phyloP scores from a whole-genome alignment of 2,113 vertebrate genomes.

The Dipodomys stephensi region DNA sequence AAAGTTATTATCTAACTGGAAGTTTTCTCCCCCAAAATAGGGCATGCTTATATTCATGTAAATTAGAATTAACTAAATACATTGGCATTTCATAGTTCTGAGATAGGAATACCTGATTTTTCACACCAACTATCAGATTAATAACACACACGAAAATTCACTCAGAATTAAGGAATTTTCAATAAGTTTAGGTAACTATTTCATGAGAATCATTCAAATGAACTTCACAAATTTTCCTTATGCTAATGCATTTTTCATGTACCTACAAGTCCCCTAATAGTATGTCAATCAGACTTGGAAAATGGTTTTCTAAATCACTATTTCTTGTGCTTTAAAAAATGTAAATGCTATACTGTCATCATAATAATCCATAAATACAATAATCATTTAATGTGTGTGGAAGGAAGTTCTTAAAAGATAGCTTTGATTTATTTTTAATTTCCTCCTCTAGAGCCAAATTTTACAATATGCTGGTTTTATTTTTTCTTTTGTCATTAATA shows the following conservation, averaged over 20 bases:
- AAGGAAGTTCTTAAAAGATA: constrained; percentile 39
- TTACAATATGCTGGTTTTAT: background rate
- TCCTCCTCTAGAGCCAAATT: background rate
- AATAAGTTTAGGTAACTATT: constrained; percentile 27
- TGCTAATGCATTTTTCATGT: constrained; percentile 54
- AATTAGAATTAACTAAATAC: constrained; percentile 5
- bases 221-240: constrained; percentile 45
- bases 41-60: background rate
- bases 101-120: constrained; percentile 28
- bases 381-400: constrained; percentile 46
- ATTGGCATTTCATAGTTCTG: background rate
- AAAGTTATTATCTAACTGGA: background rate
- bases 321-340: background rate
- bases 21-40: background rate
- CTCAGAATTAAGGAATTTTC: constrained; percentile 37
- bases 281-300: constrained; percentile 62
- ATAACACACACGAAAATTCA: constrained; percentile 36
- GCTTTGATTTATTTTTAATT: background rate
- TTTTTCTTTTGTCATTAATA: background rate
- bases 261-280: constrained; percentile 55
- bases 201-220: constrained; percentile 16
- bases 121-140: constrained; percentile 19
- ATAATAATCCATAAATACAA: background rate
- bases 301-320: constrained; percentile 51
- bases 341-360: constrained; percentile 20